Base-by-base conservation (phyloP, 64 coral and sea anemone species). In the Actinia tenebrosa region DNA sequence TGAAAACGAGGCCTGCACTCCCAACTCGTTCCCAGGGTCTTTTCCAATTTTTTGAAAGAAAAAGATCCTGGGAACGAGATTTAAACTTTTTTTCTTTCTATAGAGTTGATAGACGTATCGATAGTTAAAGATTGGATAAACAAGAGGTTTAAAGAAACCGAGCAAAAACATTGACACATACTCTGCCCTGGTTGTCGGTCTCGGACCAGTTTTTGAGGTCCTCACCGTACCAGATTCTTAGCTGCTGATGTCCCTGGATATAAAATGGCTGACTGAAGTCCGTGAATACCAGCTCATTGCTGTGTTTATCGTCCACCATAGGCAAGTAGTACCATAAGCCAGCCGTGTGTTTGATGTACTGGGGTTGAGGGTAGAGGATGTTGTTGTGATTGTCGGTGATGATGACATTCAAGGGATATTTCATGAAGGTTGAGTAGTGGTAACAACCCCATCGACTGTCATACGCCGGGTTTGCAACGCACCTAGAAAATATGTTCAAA, bases 191-290 rank as follows among this genome's bases (percentile, higher is more conserved):
- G 86, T 91, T 95, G 19, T 95, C 89, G 8, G 59, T 89, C 19
- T 91, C 82, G 22, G 25, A 43, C 71, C 83, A 82, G 81, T 91
- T 82, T 15, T 77, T 95, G 37, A 95, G 83, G 50, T 95, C 86
- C 62, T 95, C 93, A 8, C 93, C 93, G 81, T 95, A 95, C 93
- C 93, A 95, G 45, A 95, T 83, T 30, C 89, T 83, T 20, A 95
- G 20, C 5, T 71, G 37, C 7, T 85, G 82, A 44, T 56, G 27
- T 26, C 86, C 18, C 4, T 64, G 71, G 4, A 95, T 82, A 75
- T 91, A 95, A 23, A 95, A 78, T 18, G 93, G 93, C 4, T 95
- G 20, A 46, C 22, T 47, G 62, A 91, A 89, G 46, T 95, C 87
- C 16, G 72, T 64, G 83, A 95, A 95, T 56, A 95, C 93, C 10